Evolutionary conservation across 2,113 vertebrate genomes (phyloP), one percentile per base, ranked within the genome.

Genomic region (Otolemur garnettii): DNA sequence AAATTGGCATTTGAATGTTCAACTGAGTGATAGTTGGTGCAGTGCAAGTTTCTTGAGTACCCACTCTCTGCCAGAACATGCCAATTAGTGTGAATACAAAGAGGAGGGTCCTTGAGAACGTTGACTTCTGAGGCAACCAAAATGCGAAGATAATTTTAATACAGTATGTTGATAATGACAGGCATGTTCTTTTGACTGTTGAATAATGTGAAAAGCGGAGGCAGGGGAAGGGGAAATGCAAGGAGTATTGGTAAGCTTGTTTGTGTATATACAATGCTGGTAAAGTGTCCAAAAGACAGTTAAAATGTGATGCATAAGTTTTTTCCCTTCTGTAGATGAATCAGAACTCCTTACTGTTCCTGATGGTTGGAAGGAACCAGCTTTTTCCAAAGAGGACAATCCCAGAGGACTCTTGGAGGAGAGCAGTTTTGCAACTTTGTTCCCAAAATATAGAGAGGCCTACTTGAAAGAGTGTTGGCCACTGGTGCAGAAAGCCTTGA

Each of bases 401-500:
- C 99, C 99, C 26, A 99, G 97, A 21, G 99, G 99, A 10, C 97
- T 99, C 33, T 95, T 99, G 98, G 99, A 99, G 92, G 99, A 99
- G 96, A 99, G 99, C 98, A 99, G 99, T 97, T 99, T 99, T 93
- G 99, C 99, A 45, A 99, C 99, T 0, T 98, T 99, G 12, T 99
- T 99, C 89, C 99, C 99, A 0, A 99, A 99, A 78, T 99, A 99
- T 45, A 99, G 99, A 98, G 99, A 99, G 95, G 99, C 99, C 0
- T 99, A 99, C 91, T 96, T 99, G 97, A 99, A 99, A 75, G 99
- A 99, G 94, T 99, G 99, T 97, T 99, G 99, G 99, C 99, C 99
- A 0, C 98, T 99, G 0, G 99, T 99, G 59, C 99, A 99, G 98
- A 99, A 99, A 93, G 99, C 99, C 2, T 98, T 99, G 94, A 98